These are phyloP conservation scores for Simalia tracyae DNA, from an alignment of 2,797 vertebrate species.

Conservation along the genomic window DNA sequence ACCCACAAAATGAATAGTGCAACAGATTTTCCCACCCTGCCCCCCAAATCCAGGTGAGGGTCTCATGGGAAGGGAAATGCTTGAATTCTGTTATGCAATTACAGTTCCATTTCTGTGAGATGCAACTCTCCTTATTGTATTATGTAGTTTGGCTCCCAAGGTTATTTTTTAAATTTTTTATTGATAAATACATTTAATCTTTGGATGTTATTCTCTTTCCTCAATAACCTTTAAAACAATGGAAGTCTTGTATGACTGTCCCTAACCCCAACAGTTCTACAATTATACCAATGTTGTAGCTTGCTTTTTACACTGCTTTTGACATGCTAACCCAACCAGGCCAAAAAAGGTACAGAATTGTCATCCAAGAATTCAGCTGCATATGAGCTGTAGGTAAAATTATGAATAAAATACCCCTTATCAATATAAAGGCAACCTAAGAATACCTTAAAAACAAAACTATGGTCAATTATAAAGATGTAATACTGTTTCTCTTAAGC, in stretches of 20 bases:
- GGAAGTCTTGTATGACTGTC: background rate
- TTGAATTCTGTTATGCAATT: background rate
- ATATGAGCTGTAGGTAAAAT: background rate
- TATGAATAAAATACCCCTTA: constrained; percentile 19
- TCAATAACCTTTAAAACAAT: background rate
- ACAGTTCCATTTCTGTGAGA: background rate
- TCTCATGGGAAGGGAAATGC: background rate
- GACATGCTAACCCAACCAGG: background rate
- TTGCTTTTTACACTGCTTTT: background rate
- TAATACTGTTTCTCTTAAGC: constrained; percentile 15
- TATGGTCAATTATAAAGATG: constrained; percentile 15
- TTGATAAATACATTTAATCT: background rate
- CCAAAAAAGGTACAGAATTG: background rate
- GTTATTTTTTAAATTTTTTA: background rate
- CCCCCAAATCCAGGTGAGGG: background rate
- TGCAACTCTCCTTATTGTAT: background rate
- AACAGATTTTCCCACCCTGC: background rate
- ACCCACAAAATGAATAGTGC: background rate
- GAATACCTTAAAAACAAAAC: constrained; percentile 13
- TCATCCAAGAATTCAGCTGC: background rate
- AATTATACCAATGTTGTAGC: background rate
- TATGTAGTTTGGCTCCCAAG: background rate
- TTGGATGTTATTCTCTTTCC: too few relatives aligned
- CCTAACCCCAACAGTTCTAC: background rate
- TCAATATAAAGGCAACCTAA: background rate